These are phyloP conservation scores for Acanthochromis polyacanthus DNA, from an alignment of 2,113 vertebrate species.

Conservation along the genomic window DNA sequence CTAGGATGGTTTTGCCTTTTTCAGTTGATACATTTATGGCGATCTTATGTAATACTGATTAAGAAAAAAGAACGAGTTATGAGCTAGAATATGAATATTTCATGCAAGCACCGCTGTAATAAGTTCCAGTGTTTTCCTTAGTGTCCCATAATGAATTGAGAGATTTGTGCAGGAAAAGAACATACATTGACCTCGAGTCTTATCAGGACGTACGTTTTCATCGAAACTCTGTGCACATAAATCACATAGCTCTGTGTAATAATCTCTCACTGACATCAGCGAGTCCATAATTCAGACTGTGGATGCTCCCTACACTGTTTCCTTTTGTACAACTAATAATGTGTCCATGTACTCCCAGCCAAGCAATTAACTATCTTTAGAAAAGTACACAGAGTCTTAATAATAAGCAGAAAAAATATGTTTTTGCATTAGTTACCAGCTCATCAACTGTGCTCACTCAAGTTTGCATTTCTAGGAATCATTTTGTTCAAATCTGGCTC, in stretches of 20 bases:
- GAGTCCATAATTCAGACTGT: conserved; percentile 33
- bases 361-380: conserved; percentile 38
- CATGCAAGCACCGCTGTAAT: background rate
- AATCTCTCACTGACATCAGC: conserved; percentile 12
- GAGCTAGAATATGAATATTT: background rate
- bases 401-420: conserved; percentile 7
- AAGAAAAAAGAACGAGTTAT: background rate
- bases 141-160: no score
- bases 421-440: background rate
- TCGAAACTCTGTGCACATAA: background rate
- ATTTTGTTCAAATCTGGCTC: background rate
- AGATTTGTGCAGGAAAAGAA: no score
- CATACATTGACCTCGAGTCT: no score
- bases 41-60: conserved; percentile 6
- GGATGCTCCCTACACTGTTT: conserved; percentile 32
- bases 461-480: conserved; percentile 4
- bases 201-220: conserved; percentile 1
- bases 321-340: conserved; percentile 16
- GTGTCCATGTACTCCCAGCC: background rate
- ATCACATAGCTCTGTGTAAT: background rate
- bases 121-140: no score
- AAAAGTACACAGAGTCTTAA: conserved; percentile 49
- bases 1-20: background rate
- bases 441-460: conserved; percentile 23
- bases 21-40: background rate